Evolutionary conservation across 2,797 vertebrate species (phyloP).

Genomic region (Poeciliopsis turneri): DNA sequence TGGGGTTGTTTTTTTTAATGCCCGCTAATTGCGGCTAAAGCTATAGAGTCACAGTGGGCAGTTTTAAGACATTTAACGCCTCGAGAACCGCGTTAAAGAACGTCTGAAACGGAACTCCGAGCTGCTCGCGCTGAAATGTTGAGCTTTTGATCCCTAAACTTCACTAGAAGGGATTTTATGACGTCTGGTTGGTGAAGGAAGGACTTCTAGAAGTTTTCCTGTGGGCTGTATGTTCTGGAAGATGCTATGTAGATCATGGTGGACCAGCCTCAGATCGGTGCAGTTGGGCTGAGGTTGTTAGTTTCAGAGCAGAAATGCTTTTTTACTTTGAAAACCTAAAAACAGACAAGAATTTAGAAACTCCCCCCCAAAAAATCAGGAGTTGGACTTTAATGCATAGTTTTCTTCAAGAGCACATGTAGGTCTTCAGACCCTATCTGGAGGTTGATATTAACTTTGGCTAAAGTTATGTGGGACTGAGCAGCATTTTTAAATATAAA

Average conservation of each 20-base stretch:
- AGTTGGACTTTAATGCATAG: background rate
- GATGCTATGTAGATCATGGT: constrained; percentile 12
- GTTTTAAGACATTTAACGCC: constrained; percentile 13
- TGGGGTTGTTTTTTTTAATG: constrained; percentile 4
- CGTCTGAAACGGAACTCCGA: background rate
- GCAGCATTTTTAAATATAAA: background rate
- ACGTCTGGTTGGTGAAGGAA: background rate
- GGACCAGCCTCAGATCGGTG: background rate
- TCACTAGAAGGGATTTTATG: background rate
- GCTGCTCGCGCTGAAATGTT: background rate
- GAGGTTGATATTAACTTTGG: background rate
- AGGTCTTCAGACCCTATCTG: background rate
- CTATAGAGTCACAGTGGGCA: constrained; percentile 35
- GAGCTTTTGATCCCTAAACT: background rate
- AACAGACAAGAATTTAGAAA: background rate
- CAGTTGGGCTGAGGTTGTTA: background rate
- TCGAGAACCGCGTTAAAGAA: constrained; percentile 2
- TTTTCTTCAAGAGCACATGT: background rate
- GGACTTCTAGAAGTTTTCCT: constrained; percentile 6
- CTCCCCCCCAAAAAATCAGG: no score
- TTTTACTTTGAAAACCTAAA: background rate
- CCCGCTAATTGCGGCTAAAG: constrained; percentile 61
- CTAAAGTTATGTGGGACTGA: background rate
- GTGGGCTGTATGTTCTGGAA: background rate
- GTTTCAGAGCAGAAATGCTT: background rate